These are phyloP conservation scores for Cosmia trapezina DNA, from an alignment of 2,888 invertebrate species.

Conservation along the genomic window DNA sequence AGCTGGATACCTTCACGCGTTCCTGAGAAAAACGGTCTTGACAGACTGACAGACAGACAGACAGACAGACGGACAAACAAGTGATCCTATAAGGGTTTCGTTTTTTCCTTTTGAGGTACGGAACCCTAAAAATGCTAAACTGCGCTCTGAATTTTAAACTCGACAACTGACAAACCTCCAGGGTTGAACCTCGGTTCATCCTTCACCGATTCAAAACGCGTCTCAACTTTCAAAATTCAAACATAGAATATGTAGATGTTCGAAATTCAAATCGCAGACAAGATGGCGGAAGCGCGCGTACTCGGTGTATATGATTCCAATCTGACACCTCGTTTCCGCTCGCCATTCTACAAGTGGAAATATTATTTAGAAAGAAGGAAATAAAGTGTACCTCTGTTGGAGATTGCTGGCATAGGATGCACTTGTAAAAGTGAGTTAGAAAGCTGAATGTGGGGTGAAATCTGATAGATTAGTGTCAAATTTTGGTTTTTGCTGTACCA, in stretches of 20 bases:
- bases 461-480: constrained; percentile 18
- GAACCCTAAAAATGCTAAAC: constrained; percentile 4
- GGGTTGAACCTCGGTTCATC: constrained; percentile 4
- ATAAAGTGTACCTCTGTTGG: neutral
- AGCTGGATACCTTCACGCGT: too few species aligned
- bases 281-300: constrained; percentile 33
- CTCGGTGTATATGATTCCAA: constrained; percentile 39
- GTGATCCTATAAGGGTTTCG: too few species aligned
- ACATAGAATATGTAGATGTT: constrained; percentile 24
- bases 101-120: too few species aligned
- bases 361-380: constrained; percentile 25
- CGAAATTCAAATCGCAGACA: constrained; percentile 24
- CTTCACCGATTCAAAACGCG: neutral
- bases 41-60: too few species aligned
- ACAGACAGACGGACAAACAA: too few species aligned
- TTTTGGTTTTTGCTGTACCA: neutral
- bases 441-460: constrained; percentile 1
- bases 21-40: too few species aligned
- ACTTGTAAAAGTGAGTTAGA: neutral
- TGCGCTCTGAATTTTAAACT: constrained; percentile 4
- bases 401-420: neutral
- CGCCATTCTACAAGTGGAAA: constrained; percentile 15
- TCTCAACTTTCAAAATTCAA: constrained; percentile 21
- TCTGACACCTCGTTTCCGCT: constrained; percentile 34
- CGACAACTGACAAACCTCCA: neutral